Conservation (phyloP, 2,888 invertebrate species). For the Calameuta idolon region DNA sequence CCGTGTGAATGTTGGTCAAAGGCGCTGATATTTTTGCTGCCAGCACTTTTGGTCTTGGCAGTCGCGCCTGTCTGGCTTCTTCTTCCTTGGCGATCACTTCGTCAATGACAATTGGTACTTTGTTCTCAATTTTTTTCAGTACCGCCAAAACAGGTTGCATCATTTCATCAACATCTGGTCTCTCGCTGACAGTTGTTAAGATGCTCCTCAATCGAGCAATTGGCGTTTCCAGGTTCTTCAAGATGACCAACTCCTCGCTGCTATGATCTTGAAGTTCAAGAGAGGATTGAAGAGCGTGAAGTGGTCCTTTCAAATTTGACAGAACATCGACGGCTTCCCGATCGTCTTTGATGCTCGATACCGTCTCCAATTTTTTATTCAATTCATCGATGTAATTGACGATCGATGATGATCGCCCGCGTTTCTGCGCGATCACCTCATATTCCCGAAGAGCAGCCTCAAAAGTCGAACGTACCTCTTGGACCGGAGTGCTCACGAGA, state of each 20-base stretch:
- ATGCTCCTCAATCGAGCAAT: slow-evolving; percentile 17
- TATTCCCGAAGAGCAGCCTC: slow-evolving; percentile 14
- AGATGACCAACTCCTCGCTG: slow-evolving; percentile 15
- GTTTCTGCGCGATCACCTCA: slow-evolving; percentile 16
- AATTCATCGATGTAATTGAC: slow-evolving; percentile 21
- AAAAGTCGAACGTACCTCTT: slow-evolving; percentile 8
- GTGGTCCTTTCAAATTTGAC: slow-evolving; percentile 18
- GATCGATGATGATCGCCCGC: slow-evolving; percentile 19
- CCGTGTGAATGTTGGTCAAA: slow-evolving; percentile 12
- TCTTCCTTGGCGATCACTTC: slow-evolving; percentile 12
- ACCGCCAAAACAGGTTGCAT: slow-evolving; percentile 20
- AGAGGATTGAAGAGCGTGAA: slow-evolving; percentile 19
- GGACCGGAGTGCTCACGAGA: slow-evolving; percentile 7
- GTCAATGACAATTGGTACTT: slow-evolving; percentile 13
- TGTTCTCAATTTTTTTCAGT: slow-evolving; percentile 18
- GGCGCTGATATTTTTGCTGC: slow-evolving; percentile 9
- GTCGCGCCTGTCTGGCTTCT: neutral
- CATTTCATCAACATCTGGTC: neutral
- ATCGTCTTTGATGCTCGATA: slow-evolving; percentile 13
- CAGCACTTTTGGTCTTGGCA: slow-evolving; percentile 3
- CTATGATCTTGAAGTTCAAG: slow-evolving; percentile 20
- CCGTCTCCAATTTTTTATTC: slow-evolving; percentile 17
- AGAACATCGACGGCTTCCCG: slow-evolving; percentile 11
- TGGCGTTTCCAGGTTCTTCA: slow-evolving; percentile 17
- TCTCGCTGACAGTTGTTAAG: slow-evolving; percentile 2